These are phyloP conservation scores for Molorchus minor DNA, from an alignment of 2,888 invertebrate species.

Conservation along the genomic window DNA sequence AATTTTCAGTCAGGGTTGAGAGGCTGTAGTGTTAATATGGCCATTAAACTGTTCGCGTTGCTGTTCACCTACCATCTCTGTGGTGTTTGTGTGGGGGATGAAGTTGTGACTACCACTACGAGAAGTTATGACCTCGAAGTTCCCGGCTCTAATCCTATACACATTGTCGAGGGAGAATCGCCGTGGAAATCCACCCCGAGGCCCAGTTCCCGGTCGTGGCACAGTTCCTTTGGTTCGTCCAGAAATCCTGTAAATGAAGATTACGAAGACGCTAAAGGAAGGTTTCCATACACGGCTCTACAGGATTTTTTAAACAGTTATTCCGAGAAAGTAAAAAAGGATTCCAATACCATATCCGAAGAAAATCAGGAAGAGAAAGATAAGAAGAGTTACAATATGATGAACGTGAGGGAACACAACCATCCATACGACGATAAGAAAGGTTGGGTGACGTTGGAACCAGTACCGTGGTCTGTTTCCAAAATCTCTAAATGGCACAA, in stretches of 20 bases:
- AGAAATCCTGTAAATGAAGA: constrained; percentile 54
- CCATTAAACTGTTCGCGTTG: constrained; percentile 33
- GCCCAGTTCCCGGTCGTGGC: constrained; percentile 13
- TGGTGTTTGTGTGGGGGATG: constrained; percentile 16
- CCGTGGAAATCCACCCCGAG: constrained; percentile 40
- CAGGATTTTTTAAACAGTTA: constrained; percentile 71
- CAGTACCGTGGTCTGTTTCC: constrained; percentile 81
- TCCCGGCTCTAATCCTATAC: constrained; percentile 67
- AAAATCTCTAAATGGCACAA: constrained; percentile 83
- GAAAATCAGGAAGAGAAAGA: constrained; percentile 56
- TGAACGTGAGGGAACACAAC: constrained; percentile 64
- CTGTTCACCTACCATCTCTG: constrained; percentile 15
- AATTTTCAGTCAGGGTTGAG: constrained; percentile 50
- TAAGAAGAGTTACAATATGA: constrained; percentile 65
- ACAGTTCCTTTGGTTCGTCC: constrained; percentile 29
- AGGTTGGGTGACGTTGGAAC: constrained; percentile 82
- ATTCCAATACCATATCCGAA: not conserved
- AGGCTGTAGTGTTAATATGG: constrained; percentile 44
- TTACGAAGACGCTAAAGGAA: constrained; percentile 44
- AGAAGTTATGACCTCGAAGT: constrained; percentile 68
- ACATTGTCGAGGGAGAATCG: constrained; percentile 66
- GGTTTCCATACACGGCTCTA: constrained; percentile 57
- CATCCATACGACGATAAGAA: constrained; percentile 74
- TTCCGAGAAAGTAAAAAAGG: constrained; percentile 58
- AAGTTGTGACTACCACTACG: constrained; percentile 49